Evolutionary conservation across 1,140 invertebrate species (phyloP).

Genomic region (Hylyphantes graminicola): DNA sequence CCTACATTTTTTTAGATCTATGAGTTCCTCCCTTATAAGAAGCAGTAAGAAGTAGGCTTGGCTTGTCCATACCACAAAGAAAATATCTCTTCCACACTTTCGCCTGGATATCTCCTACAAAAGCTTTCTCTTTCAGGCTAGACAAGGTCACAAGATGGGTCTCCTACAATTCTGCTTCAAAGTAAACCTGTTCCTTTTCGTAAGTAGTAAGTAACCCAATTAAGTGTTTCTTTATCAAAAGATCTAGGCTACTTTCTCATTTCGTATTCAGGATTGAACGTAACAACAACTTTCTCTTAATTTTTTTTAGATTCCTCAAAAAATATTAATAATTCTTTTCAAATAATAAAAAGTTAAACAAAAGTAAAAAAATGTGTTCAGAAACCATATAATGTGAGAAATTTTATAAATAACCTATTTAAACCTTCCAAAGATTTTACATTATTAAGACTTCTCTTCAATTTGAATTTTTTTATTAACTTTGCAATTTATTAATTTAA

Average conservation of each 20-base stretch:
- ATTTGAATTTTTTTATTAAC: no score
- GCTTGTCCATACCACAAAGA: conserved; percentile 9
- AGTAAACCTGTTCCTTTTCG: conserved; percentile 47
- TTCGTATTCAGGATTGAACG: conserved; percentile 6
- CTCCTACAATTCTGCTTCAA: conserved; percentile 1
- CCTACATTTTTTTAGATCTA: conserved; percentile 39
- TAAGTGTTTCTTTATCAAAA: conserved; percentile 15
- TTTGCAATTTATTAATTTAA: no score
- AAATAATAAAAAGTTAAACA: no score
- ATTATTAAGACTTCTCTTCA: no score
- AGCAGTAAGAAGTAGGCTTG: background rate
- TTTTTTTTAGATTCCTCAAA: no score
- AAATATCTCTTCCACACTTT: conserved; percentile 37
- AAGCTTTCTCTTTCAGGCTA: background rate
- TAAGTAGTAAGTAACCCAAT: conserved; percentile 47
- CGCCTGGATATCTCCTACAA: no score
- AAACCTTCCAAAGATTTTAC: no score
- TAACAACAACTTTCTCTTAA: no score
- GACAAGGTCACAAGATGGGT: conserved; percentile 50
- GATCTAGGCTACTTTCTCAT: background rate
- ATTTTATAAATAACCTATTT: no score
- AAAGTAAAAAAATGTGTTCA: no score
- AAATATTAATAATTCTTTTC: no score
- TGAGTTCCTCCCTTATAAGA: conserved; percentile 16
- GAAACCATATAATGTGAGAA: no score